Evolutionary conservation across 2,797 vertebrate species (phyloP).

Genomic region (Sebastes cheni): DNA sequence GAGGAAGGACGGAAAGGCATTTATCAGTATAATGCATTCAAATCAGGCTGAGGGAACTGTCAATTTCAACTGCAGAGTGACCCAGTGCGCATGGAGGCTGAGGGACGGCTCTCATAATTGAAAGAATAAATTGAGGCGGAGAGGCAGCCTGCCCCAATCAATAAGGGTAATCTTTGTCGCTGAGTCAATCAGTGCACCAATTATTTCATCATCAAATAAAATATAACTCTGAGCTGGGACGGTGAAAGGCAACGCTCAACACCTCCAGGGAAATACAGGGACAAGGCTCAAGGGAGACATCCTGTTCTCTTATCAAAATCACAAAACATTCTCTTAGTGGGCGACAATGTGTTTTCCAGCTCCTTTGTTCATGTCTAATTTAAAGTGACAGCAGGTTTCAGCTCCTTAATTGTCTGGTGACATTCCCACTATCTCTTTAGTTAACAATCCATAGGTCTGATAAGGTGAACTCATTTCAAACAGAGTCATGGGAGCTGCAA

Average conservation of each 20-base stretch:
- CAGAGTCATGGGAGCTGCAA: not conserved
- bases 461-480: not conserved
- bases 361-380: not conserved
- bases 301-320: not conserved
- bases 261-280: not conserved
- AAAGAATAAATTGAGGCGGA: constrained; percentile 41
- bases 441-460: not conserved
- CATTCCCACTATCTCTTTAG: not conserved
- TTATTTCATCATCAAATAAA: constrained; percentile 33
- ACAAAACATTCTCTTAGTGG: not conserved
- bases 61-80: constrained; percentile 21
- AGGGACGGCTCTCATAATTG: constrained; percentile 21
- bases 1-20: not conserved
- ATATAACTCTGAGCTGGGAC: not conserved
- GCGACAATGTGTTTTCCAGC: not conserved
- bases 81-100: not conserved
- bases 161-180: constrained; percentile 36
- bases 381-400: not conserved
- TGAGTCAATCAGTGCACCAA: constrained; percentile 39
- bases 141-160: constrained; percentile 39
- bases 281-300: not conserved
- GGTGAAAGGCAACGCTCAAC: not conserved
- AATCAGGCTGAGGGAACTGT: not conserved
- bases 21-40: not conserved
- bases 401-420: not conserved